A percentile compares a stretch with the other conserved stretches of the same genome.
phyloP scores from a whole-genome alignment of 2,113 vertebrate species.

The Isichthys henryi region DNA sequence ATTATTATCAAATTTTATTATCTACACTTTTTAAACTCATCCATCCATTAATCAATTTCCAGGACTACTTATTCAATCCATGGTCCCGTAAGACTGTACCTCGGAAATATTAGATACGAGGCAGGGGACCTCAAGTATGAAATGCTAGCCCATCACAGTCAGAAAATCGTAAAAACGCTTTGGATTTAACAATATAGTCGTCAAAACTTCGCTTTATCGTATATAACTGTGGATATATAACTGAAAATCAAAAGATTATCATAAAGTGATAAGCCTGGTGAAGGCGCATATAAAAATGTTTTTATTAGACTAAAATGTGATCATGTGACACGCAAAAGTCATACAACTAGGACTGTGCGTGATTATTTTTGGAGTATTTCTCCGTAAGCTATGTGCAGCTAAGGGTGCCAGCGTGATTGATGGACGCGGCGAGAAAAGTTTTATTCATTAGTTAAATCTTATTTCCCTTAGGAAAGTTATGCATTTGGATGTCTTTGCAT shows the following conservation, averaged over 20 bases:
- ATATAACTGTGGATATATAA: not conserved
- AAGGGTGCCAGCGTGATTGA: conserved; percentile 10
- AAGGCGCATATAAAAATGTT: not conserved
- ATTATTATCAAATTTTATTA: not conserved
- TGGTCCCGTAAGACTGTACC: not conserved
- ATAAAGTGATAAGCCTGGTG: not conserved
- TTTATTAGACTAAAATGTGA: not conserved
- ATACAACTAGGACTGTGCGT: conserved; percentile 20
- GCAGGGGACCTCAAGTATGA: not conserved
- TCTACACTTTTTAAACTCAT: not conserved
- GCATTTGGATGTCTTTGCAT: conserved; percentile 22
- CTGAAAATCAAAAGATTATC: not conserved
- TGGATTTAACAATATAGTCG: not conserved
- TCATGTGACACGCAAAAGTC: not conserved
- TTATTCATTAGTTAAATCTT: conserved; percentile 27
- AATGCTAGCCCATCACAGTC: not conserved
- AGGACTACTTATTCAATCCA: not conserved
- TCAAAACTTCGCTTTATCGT: not conserved
- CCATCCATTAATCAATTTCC: not conserved
- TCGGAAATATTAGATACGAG: not conserved
- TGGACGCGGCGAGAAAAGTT: conserved; percentile 19
- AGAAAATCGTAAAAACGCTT: not conserved
- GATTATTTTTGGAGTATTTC: conserved; percentile 19
- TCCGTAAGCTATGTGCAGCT: conserved; percentile 15
- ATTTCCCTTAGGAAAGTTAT: conserved; percentile 4